A percentile compares a stretch with the other conserved stretches of the same genome.
Conservation (phyloP, 2,113 vertebrate genomes). For the Asarcornis scutulata region DNA sequence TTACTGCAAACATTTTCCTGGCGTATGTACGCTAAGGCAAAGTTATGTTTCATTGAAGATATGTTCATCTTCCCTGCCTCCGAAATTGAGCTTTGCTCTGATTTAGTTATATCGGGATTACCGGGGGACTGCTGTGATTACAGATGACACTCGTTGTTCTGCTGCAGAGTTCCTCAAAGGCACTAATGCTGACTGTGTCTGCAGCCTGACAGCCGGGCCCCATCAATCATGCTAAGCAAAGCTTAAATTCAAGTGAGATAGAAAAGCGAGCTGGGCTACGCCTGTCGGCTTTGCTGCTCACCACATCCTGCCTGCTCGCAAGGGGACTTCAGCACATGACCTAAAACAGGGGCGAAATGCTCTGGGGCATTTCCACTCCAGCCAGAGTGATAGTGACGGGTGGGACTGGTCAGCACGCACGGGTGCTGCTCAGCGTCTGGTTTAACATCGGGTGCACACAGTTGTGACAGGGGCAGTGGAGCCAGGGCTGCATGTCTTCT, state of each 20-base stretch:
- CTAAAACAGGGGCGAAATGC: background rate
- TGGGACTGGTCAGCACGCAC: background rate
- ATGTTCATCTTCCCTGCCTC: background rate
- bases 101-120: background rate
- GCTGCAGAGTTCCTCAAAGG: slow-evolving; percentile 8
- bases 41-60: background rate
- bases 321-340: slow-evolving; percentile 5
- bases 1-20: background rate
- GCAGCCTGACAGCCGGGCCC: background rate
- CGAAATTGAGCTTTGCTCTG: slow-evolving; percentile 11
- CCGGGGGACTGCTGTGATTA: slow-evolving; percentile 16
- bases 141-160: background rate
- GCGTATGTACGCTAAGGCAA: background rate
- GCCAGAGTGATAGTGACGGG: background rate
- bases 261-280: background rate
- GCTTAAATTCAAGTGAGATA: background rate
- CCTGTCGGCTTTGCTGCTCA: slow-evolving; percentile 10
- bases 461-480: background rate
- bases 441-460: background rate
- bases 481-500: background rate
- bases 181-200: slow-evolving; percentile 10
- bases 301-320: background rate
- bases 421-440: background rate
- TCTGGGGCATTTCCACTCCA: background rate
- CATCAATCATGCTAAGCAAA: slow-evolving; percentile 45